These are phyloP conservation scores for Mustela lutreola DNA, from an alignment of 2,113 vertebrate species.

Conservation along the genomic window DNA sequence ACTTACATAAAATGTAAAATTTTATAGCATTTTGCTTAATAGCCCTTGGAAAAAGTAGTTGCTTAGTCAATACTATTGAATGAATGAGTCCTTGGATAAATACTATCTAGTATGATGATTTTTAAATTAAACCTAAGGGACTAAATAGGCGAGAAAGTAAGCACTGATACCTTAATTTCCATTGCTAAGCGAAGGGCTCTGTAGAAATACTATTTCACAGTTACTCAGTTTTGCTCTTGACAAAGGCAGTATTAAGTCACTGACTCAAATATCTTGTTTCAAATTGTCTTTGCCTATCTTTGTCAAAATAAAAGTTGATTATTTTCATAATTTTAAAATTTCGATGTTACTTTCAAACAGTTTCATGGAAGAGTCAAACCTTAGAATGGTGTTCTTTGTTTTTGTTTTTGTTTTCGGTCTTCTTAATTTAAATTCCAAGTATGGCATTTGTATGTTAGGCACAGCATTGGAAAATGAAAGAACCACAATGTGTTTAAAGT, in stretches of 20 bases:
- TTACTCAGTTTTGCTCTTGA: not conserved
- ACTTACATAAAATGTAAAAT: not conserved
- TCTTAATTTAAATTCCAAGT: not conserved
- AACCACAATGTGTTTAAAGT: not conserved
- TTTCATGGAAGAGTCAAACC: not conserved
- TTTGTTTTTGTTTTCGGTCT: not conserved
- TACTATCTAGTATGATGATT: not conserved
- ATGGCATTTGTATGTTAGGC: not conserved
- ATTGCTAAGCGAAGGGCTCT: not conserved
- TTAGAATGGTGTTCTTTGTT: not conserved
- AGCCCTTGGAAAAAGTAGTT: not conserved
- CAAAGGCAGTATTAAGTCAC: not conserved
- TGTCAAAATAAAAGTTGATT: not conserved
- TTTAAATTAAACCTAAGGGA: not conserved
- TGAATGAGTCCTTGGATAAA: not conserved
- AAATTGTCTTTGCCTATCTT: not conserved
- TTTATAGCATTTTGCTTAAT: not conserved
- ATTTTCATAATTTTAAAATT: constrained; percentile 22
- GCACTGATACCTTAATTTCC: not conserved
- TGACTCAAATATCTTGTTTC: not conserved
- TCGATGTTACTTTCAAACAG: not conserved
- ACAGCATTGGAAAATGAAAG: not conserved
- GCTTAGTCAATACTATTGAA: not conserved
- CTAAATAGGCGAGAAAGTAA: not conserved
- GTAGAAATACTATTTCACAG: not conserved